Evolutionary conservation across 1,140 invertebrate genomes (phyloP), one percentile per base, ranked within the genome.

Genomic region (Stegodyphus mimosarum): DNA sequence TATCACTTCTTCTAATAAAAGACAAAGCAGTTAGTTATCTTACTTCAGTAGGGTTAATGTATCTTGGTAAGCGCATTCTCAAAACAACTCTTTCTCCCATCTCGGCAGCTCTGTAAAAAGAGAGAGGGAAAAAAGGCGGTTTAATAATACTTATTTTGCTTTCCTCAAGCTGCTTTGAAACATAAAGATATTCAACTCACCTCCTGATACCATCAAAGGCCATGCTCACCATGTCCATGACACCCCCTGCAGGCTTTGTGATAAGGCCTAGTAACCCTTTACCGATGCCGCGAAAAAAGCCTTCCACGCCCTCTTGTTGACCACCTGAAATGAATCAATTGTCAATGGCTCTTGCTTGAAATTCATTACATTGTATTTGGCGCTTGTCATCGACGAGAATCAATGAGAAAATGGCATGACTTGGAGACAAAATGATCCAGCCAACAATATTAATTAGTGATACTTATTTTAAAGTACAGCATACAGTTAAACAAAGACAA

Each of bases 221-320:
- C 90, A 95, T 92, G 88, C 93, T 92, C 49, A 94, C 92, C 89
- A 92, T 92, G 92, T 99, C 98, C 71, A 99, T 95, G 70, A 99
- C 94, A 15, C 98, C 98, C 73, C 97, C 96, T 9, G 97, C 97
- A 71, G 98, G 98, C 84, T 98, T 92, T 0, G 97, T 95, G 7
- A 99, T 95, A 6, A 99, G 93, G 6, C 98, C 98, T 85, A 99
- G 94, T 73, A 99, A 93, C 50, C 98, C 98, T 91, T 98, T 96
- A 4, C 98, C 98, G 78, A 99, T 91, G 85, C 98, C 98, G 92
- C 98, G 99, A 90, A 99, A 97, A 90, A 99, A 99, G 9, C 98
- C 98, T 90, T 94, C 94, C 6, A 98, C 95, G 18, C 98, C 98
- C 90, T 98, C 95, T 88, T 94, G 93, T 86, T 93, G 92, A 70